These are phyloP conservation scores for Coenonympha glycerion DNA, from an alignment of 2,888 invertebrate genomes.

Conservation along the genomic window DNA sequence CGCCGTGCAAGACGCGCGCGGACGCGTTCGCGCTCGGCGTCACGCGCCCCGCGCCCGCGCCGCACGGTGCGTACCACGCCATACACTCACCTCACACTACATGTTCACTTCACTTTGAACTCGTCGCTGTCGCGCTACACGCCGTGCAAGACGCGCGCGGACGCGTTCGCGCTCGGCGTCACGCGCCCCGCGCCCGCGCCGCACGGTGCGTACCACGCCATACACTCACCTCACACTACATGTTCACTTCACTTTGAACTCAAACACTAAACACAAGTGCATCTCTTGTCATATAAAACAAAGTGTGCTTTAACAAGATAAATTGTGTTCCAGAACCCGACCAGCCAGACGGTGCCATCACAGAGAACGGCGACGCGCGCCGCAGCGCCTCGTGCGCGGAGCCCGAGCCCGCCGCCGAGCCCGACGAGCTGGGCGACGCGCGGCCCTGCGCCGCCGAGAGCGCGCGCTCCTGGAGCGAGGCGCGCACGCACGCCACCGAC, in stretches of 20 bases:
- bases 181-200: neutral
- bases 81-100: too few species aligned
- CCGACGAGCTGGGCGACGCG: conserved; percentile 36
- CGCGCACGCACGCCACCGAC: conserved; percentile 58
- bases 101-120: too few species aligned
- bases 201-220: neutral
- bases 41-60: conserved; percentile 46
- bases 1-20: neutral
- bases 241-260: too few species aligned
- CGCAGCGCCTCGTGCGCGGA: neutral
- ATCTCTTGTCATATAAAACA: too few species aligned
- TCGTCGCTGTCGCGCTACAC: too few species aligned
- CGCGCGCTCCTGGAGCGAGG: conserved; percentile 60
- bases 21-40: conserved; percentile 27
- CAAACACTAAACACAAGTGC: too few species aligned
- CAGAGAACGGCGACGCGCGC: neutral
- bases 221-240: too few species aligned
- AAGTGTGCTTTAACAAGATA: too few species aligned
- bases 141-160: too few species aligned
- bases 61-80: conserved; percentile 38
- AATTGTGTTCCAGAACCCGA: neutral
- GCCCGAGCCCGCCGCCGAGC: neutral
- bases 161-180: too few species aligned
- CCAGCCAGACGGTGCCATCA: neutral
- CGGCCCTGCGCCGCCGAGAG: conserved; percentile 49